Evolutionary conservation across 2,797 vertebrate species (phyloP).

Genomic region (Numenius phaeopus): DNA sequence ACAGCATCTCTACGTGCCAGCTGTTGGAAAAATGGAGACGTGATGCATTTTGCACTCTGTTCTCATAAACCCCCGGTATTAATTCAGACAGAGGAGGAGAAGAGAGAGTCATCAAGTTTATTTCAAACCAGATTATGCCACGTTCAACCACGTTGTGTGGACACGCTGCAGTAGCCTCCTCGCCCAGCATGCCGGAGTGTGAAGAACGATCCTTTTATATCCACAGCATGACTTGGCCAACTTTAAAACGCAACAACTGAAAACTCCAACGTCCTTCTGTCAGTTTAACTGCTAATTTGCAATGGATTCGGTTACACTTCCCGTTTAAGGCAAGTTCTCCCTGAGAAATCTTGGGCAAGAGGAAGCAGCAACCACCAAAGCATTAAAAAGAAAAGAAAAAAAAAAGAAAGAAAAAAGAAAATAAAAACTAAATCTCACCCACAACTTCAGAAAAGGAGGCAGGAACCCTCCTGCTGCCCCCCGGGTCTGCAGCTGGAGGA

Average conservation of each 20-base stretch:
- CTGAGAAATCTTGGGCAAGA: constrained; percentile 69
- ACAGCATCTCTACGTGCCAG: constrained; percentile 12
- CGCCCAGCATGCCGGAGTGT: neutral
- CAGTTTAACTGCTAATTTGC: constrained; percentile 72
- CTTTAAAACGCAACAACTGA: constrained; percentile 23
- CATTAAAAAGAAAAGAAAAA: neutral
- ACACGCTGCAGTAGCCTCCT: constrained; percentile 11
- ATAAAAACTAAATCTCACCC: neutral
- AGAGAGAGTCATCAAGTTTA: constrained; percentile 11
- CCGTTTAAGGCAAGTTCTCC: constrained; percentile 57
- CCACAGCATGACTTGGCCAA: constrained; percentile 50
- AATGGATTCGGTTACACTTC: constrained; percentile 73
- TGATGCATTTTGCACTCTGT: neutral
- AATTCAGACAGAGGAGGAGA: neutral
- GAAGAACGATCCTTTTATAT: constrained; percentile 60
- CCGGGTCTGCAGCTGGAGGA: neutral
- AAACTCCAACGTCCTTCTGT: constrained; percentile 67
- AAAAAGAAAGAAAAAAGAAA: neutral
- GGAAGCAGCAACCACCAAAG: constrained; percentile 59
- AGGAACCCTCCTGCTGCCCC: neutral
- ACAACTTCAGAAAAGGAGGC: neutral
- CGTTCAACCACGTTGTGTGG: neutral
- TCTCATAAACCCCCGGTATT: neutral
- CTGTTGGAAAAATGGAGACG: neutral
- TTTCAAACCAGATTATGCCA: constrained; percentile 34